phyloP scores from a whole-genome alignment of 2,888 invertebrate genomes.

The Sympetrum striolatum region DNA sequence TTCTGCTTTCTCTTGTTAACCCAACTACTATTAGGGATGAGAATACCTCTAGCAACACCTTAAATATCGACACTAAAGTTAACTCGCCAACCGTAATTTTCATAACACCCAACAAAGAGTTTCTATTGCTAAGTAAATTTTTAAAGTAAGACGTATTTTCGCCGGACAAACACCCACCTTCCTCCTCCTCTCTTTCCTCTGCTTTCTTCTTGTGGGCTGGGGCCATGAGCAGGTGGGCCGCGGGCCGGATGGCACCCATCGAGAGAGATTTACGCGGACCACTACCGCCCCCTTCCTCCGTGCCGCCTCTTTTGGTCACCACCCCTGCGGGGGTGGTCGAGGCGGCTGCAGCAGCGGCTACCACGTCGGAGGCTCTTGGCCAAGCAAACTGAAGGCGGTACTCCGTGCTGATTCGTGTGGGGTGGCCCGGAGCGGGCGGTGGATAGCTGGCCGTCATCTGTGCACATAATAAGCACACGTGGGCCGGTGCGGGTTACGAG shows the following conservation, averaged over 20 bases:
- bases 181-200: constrained; percentile 56
- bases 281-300: constrained; percentile 39
- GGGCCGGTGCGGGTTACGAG: constrained; percentile 27
- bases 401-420: constrained; percentile 78
- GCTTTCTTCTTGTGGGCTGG: constrained; percentile 70
- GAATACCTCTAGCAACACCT: no score
- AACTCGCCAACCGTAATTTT: no score
- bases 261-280: constrained; percentile 83
- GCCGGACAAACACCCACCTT: constrained; percentile 46
- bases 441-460: constrained; percentile 50
- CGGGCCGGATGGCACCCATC: constrained; percentile 82
- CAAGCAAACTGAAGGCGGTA: constrained; percentile 90
- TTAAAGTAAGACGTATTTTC: background rate
- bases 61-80: no score
- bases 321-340: constrained; percentile 61
- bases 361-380: constrained; percentile 66
- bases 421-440: constrained; percentile 47
- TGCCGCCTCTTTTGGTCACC: constrained; percentile 49
- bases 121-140: background rate
- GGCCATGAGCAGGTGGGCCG: constrained; percentile 51
- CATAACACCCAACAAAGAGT: no score
- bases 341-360: constrained; percentile 58
- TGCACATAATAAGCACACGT: constrained; percentile 46
- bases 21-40: no score
- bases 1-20: no score